A percentile compares a stretch with the other conserved stretches of the same genome.
Conservation (phyloP, 1,140 invertebrate species). For the Drosophila willistoni region DNA sequence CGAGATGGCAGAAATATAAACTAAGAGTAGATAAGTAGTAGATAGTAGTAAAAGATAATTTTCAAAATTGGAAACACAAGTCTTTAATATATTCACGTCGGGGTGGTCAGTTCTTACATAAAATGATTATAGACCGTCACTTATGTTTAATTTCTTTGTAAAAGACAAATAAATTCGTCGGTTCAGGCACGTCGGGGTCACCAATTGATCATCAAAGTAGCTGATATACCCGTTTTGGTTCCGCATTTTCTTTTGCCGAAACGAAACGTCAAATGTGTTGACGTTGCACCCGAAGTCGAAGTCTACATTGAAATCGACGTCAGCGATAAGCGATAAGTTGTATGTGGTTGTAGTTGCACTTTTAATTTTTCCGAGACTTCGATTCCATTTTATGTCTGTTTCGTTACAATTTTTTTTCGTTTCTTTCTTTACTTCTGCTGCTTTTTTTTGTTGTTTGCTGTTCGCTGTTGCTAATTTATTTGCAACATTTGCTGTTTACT, state of each 20-base stretch:
- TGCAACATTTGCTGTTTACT: conserved; percentile 80
- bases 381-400: conserved; percentile 66
- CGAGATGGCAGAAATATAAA: no score
- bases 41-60: no score
- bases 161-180: neutral
- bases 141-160: no score
- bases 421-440: conserved; percentile 36
- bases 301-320: conserved; percentile 26
- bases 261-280: conserved; percentile 33
- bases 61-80: no score
- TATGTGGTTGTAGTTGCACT: conserved; percentile 46
- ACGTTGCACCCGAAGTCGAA: conserved; percentile 57
- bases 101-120: neutral
- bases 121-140: no score
- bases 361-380: conserved; percentile 62
- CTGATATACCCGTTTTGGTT: neutral
- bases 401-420: conserved; percentile 49
- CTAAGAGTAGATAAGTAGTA: neutral
- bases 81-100: neutral
- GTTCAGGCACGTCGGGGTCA: neutral
- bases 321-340: conserved; percentile 59
- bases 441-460: conserved; percentile 42
- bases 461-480: conserved; percentile 73
- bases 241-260: conserved; percentile 26
- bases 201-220: neutral